These are phyloP conservation scores for Reticulitermes speratus DNA, from an alignment of 1,140 invertebrate species.

Conservation along the genomic window DNA sequence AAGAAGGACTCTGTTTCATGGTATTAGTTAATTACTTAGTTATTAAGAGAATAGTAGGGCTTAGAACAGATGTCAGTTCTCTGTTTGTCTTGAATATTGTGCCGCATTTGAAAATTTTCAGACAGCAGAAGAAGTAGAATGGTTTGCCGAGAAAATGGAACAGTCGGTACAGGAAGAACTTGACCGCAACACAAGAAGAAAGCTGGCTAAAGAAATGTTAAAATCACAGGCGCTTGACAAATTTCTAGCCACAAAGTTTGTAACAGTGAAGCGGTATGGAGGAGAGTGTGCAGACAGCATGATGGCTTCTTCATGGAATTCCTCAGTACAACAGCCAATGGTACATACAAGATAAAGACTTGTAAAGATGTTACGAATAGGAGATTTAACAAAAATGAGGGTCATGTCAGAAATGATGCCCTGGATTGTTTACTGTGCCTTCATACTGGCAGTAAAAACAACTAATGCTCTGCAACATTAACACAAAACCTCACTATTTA, in stretches of 20 bases:
- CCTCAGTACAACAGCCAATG: constrained; percentile 60
- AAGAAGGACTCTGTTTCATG: too few species aligned
- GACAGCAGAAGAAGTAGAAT: constrained; percentile 83
- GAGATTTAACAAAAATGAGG: too few species aligned
- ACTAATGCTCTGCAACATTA: background rate
- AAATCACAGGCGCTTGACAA: constrained; percentile 91
- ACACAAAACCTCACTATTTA: background rate
- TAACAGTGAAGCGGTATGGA: constrained; percentile 91
- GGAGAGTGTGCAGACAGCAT: constrained; percentile 93
- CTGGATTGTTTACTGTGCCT: background rate
- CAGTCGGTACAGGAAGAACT: constrained; percentile 55
- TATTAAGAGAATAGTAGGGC: too few species aligned
- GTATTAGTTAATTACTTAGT: too few species aligned
- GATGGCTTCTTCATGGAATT: constrained; percentile 81
- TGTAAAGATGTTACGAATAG: background rate
- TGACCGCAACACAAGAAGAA: constrained; percentile 57
- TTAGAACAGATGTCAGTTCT: too few species aligned
- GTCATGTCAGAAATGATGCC: background rate
- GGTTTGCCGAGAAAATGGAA: constrained; percentile 82
- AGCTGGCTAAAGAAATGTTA: constrained; percentile 76
- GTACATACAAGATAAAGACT: constrained; percentile 46
- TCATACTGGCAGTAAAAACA: background rate
- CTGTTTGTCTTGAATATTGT: too few species aligned
- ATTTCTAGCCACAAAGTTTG: constrained; percentile 90
- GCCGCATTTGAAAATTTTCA: constrained; percentile 47